Conservation (phyloP, 2,888 invertebrate species). For the Sinopyrophorus schimmeli region DNA sequence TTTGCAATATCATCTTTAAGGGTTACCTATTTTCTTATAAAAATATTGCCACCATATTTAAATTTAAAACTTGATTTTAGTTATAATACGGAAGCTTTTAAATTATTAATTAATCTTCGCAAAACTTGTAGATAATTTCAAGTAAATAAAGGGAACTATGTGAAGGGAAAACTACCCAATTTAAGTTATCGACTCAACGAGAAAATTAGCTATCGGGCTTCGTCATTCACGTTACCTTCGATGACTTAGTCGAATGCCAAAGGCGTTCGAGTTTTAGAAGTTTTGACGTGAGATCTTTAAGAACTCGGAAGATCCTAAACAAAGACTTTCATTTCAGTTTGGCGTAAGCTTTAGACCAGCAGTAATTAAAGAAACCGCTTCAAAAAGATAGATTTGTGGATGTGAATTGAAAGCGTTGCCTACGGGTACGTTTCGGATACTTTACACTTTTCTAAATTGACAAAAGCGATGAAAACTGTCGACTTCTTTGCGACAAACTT, state of each 20-base stretch:
- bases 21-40: too few species aligned
- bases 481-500: too few species aligned
- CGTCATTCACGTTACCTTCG: conserved; percentile 9
- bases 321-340: conserved; percentile 11
- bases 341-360: conserved; percentile 3
- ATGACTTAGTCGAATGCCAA: conserved; percentile 5
- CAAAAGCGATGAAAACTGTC: too few species aligned
- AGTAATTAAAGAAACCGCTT: conserved; percentile 11
- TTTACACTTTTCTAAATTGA: too few species aligned
- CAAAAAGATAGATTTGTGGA: conserved; percentile 7
- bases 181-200: conserved; percentile 4
- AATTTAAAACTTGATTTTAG: too few species aligned
- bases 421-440: conserved; percentile 7
- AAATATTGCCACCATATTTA: too few species aligned
- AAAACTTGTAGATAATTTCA: too few species aligned
- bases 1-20: too few species aligned
- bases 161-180: neutral
- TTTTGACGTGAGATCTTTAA: conserved; percentile 9
- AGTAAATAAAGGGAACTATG: too few species aligned
- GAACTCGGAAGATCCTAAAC: conserved; percentile 8
- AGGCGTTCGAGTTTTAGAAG: conserved; percentile 5
- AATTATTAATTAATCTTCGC: too few species aligned
- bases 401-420: conserved; percentile 6
- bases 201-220: conserved; percentile 5
- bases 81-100: too few species aligned